These are phyloP conservation scores for Homarus gammarus DNA, from an alignment of 2,888 invertebrate species.

Conservation along the genomic window DNA sequence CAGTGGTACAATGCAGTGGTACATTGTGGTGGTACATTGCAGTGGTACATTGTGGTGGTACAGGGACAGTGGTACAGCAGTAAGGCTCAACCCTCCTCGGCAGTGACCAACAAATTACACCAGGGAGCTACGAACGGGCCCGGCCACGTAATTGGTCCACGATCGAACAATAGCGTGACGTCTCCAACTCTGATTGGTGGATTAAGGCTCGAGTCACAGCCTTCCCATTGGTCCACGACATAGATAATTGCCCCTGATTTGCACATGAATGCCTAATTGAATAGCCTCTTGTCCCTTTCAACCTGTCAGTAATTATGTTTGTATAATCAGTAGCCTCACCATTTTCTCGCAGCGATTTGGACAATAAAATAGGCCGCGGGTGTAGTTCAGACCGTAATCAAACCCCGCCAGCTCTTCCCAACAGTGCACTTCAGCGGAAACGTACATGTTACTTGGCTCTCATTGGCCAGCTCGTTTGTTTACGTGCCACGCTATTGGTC, in stretches of 20 bases:
- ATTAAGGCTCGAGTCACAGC: not conserved
- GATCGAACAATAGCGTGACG: slow-evolving; percentile 46
- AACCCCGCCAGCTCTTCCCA: not conserved
- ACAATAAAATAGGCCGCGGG: not conserved
- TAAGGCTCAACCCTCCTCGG: not conserved
- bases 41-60: too few relatives aligned
- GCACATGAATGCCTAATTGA: slow-evolving; percentile 58
- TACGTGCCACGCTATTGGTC: too few relatives aligned
- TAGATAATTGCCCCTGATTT: slow-evolving; percentile 50
- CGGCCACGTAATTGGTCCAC: slow-evolving; percentile 21
- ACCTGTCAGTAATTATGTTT: slow-evolving; percentile 30
- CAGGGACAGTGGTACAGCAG: not conserved
- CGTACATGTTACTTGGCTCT: not conserved
- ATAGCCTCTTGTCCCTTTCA: slow-evolving; percentile 36
- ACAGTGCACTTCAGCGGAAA: too few relatives aligned
- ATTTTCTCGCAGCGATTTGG: slow-evolving; percentile 36
- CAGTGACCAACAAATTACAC: not conserved
- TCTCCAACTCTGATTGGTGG: slow-evolving; percentile 29
- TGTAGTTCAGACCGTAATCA: not conserved
- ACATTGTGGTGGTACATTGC: too few relatives aligned
- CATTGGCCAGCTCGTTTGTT: too few relatives aligned
- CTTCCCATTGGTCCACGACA: slow-evolving; percentile 23
- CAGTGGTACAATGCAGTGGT: too few relatives aligned
- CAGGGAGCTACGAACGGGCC: not conserved
- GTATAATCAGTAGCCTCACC: slow-evolving; percentile 36